Base-by-base conservation (phyloP, 2,797 vertebrate genomes). In the Catostomus latipinnis region DNA sequence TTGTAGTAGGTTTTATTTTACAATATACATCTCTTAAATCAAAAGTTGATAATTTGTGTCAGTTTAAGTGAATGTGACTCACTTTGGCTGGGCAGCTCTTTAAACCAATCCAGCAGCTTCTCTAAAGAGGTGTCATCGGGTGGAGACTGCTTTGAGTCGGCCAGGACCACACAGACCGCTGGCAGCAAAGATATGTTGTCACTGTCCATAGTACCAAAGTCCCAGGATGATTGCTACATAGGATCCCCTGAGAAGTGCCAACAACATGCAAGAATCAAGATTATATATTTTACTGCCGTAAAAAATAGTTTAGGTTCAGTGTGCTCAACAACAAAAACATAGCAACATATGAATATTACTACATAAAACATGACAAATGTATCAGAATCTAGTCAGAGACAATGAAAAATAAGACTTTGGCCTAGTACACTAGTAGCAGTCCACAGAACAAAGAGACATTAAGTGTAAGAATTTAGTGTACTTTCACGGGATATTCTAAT, bases 31-130 rank as follows among this genome's bases (percentile, higher is more conserved):
- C 9, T 11, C 22, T 48, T 52, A n/a, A 14, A 14, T 16, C 46
- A 49, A 53, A 18, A 48, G 1, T 13, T 76, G 45, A 22, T 11
- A 4, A 0, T 2, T 22, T 1, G 0, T 45, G 6, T 4, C 9
- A 8, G 0, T 56, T 60, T 13, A 14, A 45, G 48, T 13, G 6
- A 46, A 45, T 14, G 34, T 12, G 45, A 90, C 91, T 93, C 80
- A 97, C 96, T 95, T 60, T 87, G 75, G n/a, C 83, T 67, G 0
- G 87, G 85, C 71, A 96, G 76, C 0, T 87, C 83, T 46, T 91
- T 93, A 86, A 99, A 94, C 95, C 96, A 98, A 90, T 99, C 98
- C 60, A 98, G 88, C 52, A 99, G 91, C 82, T 98, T 99, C 90
- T 98, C 97, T 90, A 97, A 88, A 82, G 95, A 97, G 14, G 96